Evolutionary conservation across 2,797 vertebrate species (phyloP).

Genomic region (Sphaeramia orbicularis): DNA sequence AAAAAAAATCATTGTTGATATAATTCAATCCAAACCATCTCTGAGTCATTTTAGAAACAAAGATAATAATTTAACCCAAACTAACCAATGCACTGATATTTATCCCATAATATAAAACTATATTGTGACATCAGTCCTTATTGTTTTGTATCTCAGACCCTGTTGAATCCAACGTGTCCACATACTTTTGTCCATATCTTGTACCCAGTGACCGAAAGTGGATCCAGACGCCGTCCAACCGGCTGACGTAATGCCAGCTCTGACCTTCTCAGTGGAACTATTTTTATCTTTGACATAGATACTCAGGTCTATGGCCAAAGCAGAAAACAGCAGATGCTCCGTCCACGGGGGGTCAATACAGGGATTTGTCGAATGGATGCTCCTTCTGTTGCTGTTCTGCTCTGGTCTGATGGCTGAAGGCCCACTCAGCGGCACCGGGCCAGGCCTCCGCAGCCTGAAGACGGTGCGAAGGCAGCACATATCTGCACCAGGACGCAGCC

Average conservation of each 20-base stretch:
- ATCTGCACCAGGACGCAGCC: slow-evolving; percentile 40
- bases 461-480: slow-evolving; percentile 66
- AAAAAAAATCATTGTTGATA: too few relatives aligned
- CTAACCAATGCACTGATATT: too few relatives aligned
- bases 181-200: too few relatives aligned
- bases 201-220: too few relatives aligned
- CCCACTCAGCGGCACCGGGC: slow-evolving; percentile 68
- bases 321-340: slow-evolving; percentile 86
- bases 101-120: too few relatives aligned
- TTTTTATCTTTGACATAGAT: slow-evolving; percentile 84
- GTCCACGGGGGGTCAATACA: slow-evolving; percentile 79
- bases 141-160: too few relatives aligned
- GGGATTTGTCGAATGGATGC: slow-evolving; percentile 83
- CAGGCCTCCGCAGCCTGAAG: slow-evolving; percentile 69
- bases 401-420: slow-evolving; percentile 79
- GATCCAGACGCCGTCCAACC: not conserved
- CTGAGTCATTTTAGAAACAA: too few relatives aligned
- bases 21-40: too few relatives aligned
- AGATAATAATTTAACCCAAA: too few relatives aligned
- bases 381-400: slow-evolving; percentile 84
- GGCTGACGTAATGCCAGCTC: slow-evolving; percentile 57
- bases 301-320: slow-evolving; percentile 80
- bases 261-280: slow-evolving; percentile 83
- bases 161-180: too few relatives aligned
- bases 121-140: too few relatives aligned